phyloP scores from a whole-genome alignment of 1,140 invertebrate species.

The Pantala flavescens region DNA sequence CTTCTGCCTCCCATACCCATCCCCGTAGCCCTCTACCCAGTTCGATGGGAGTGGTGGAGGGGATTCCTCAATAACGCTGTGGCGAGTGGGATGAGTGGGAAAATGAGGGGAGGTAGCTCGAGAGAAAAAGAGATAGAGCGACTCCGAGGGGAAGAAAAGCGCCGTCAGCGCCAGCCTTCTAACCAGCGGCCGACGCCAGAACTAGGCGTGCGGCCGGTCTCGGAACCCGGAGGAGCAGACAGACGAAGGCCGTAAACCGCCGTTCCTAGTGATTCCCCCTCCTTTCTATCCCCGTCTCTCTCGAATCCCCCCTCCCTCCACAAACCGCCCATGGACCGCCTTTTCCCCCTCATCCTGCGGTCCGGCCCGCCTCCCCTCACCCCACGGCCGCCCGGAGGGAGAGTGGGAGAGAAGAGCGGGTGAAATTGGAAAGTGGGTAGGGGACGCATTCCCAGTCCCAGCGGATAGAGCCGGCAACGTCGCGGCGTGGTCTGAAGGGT shows the following conservation, averaged over 20 bases:
- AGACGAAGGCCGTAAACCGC: conserved; percentile 6
- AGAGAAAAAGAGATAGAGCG: background rate
- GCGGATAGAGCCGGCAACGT: background rate
- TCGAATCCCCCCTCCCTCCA: background rate
- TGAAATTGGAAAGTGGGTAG: background rate
- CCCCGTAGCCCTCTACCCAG: background rate
- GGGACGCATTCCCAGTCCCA: background rate
- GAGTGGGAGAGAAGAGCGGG: background rate
- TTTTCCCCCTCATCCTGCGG: background rate
- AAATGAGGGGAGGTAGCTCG: background rate
- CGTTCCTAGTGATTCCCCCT: conserved; percentile 7
- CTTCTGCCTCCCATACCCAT: background rate
- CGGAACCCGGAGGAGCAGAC: background rate
- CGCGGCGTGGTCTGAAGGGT: conserved; percentile 2
- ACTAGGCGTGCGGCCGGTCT: background rate
- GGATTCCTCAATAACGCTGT: background rate
- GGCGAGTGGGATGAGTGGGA: background rate
- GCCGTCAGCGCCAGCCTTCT: background rate
- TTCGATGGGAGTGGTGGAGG: background rate
- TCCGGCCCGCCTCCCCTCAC: background rate
- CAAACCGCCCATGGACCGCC: background rate
- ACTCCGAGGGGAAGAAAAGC: background rate
- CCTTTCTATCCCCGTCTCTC: background rate
- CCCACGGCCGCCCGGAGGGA: background rate
- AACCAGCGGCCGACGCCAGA: background rate